Percentiles rank a stretch among this genome's conserved stretches.
phyloP scores from a whole-genome alignment of 53 echinoderm and acorn worm species.

The Hippasteria phrygiana region DNA sequence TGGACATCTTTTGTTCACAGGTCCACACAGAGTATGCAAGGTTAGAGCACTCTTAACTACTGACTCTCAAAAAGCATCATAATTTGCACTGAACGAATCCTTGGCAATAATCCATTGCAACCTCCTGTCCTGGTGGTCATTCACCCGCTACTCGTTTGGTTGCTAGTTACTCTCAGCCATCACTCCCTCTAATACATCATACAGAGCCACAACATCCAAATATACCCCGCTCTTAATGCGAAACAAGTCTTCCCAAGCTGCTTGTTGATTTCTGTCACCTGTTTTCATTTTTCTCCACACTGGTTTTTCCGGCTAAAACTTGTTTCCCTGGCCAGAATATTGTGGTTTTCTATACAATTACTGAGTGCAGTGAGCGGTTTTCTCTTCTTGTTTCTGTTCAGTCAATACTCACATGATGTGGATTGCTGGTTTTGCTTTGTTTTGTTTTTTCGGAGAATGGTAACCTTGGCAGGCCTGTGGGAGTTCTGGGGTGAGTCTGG shows the following conservation, averaged over 20 bases:
- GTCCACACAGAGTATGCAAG: too few relatives aligned
- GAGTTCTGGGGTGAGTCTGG: neutral
- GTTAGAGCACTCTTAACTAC: too few relatives aligned
- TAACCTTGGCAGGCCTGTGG: neutral
- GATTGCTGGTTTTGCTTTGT: neutral
- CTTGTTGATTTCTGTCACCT: slow-evolving; percentile 48
- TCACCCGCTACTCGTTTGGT: slow-evolving; percentile 22
- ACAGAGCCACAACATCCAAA: neutral
- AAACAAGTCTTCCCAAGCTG: slow-evolving; percentile 8
- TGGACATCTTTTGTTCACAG: too few relatives aligned
- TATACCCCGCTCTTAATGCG: neutral
- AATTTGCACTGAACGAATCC: too few relatives aligned
- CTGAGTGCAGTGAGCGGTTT: neutral
- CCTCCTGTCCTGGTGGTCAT: slow-evolving; percentile 38
- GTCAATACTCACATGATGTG: slow-evolving; percentile 28
- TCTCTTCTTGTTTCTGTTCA: neutral
- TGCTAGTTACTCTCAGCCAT: neutral
- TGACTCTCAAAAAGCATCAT: too few relatives aligned
- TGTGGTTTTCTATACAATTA: slow-evolving; percentile 39
- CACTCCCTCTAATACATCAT: neutral
- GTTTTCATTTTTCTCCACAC: slow-evolving; percentile 43
- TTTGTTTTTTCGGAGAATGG: slow-evolving; percentile 11
- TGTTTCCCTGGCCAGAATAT: slow-evolving; percentile 1
- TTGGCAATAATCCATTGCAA: neutral
- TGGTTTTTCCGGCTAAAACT: slow-evolving; percentile 42